Percentiles rank a stretch among this genome's conserved stretches.
These are phyloP conservation scores for Penaeus japonicus DNA, from an alignment of 1,140 invertebrate genomes.

Conservation along the genomic window DNA sequence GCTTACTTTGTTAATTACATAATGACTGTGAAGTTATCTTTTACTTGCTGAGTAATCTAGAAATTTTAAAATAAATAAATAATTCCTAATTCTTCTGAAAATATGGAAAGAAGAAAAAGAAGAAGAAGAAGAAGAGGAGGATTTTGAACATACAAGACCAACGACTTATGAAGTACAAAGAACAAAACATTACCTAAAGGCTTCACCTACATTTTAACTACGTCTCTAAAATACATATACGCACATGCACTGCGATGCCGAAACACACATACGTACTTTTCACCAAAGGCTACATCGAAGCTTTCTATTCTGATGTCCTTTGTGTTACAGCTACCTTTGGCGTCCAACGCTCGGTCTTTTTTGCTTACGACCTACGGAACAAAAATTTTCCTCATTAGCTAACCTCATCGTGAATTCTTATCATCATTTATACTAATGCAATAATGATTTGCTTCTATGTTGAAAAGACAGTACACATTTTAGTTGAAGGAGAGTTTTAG, in stretches of 20 bases:
- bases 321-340: conserved; percentile 80
- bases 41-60: too few relatives aligned
- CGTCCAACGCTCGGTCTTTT: conserved; percentile 90
- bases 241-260: background rate
- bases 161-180: too few relatives aligned
- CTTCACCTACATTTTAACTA: background rate
- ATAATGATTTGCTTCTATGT: too few relatives aligned
- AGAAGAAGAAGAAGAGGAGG: background rate
- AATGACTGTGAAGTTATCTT: too few relatives aligned
- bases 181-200: background rate
- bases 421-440: too few relatives aligned
- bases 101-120: background rate
- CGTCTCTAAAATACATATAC: background rate
- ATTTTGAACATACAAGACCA: too few relatives aligned
- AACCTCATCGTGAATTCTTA: too few relatives aligned
- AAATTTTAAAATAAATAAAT: too few relatives aligned
- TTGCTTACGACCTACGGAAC: conserved; percentile 82
- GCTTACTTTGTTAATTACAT: too few relatives aligned
- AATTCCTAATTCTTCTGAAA: background rate
- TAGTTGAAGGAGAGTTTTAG: too few relatives aligned
- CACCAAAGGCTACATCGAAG: conserved; percentile 97
- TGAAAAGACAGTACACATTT: too few relatives aligned
- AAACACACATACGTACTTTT: conserved; percentile 74
- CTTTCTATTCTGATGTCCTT: conserved; percentile 98
- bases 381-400: too few relatives aligned